phyloP scores from a whole-genome alignment of 2,113 vertebrate species.

The Meriones unguiculatus region DNA sequence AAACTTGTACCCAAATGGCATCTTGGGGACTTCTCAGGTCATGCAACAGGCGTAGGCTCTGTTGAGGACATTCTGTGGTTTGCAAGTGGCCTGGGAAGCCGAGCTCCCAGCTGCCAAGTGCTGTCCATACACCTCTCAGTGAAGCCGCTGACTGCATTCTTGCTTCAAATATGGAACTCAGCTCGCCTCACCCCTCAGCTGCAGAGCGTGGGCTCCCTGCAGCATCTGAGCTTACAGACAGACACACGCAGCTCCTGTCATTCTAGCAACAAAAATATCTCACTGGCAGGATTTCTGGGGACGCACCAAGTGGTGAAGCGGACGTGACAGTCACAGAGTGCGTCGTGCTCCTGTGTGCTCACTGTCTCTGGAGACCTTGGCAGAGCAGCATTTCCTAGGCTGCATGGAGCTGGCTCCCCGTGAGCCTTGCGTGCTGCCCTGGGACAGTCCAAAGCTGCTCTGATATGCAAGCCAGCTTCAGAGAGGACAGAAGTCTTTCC shows the following conservation, averaged over 20 bases:
- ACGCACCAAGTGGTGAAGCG: not conserved
- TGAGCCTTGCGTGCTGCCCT: fast-evolving
- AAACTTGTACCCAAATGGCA: not conserved
- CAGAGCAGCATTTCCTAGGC: not conserved
- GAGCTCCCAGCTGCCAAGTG: not conserved
- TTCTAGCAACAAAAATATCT: not conserved
- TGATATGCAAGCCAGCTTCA: not conserved
- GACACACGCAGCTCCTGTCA: not conserved
- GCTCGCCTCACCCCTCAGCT: not conserved
- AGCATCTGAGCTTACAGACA: not conserved
- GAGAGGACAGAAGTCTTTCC: too few relatives aligned
- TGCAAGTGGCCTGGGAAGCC: not conserved
- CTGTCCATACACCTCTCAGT: not conserved
- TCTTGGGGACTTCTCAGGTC: not conserved
- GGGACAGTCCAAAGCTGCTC: not conserved
- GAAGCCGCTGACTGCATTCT: not conserved
- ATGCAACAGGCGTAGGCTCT: not conserved
- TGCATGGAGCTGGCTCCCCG: not conserved
- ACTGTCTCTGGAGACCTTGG: not conserved
- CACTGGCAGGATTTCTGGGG: not conserved
- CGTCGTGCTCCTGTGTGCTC: not conserved
- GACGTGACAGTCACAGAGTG: not conserved
- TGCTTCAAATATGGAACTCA: not conserved
- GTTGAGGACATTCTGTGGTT: not conserved
- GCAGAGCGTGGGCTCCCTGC: not conserved